Evolutionary conservation across 2,888 invertebrate species (phyloP).

Genomic region (Trichogramma evanescens): DNA sequence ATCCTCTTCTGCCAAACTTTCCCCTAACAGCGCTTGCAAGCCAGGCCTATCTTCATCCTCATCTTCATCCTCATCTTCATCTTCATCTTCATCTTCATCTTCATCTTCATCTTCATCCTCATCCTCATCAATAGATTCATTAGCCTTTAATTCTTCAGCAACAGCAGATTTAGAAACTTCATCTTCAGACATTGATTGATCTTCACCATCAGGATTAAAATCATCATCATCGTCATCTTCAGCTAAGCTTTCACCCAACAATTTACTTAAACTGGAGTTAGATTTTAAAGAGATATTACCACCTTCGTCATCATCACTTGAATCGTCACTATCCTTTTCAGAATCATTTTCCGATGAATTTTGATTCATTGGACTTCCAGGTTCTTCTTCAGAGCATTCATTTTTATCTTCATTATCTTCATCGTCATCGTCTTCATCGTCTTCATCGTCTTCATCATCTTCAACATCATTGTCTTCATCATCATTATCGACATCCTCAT

Average conservation of each 20-base stretch:
- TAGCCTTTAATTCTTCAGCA: background rate
- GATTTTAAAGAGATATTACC: constrained; percentile 13
- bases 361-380: constrained; percentile 20
- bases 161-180: constrained; percentile 15
- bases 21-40: constrained; percentile 27
- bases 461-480: constrained; percentile 10
- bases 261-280: constrained; percentile 26
- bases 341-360: constrained; percentile 14
- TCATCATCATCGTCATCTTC: constrained; percentile 31
- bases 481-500: constrained; percentile 20
- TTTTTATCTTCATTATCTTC: constrained; percentile 21
- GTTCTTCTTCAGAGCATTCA: constrained; percentile 17
- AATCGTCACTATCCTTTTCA: constrained; percentile 25
- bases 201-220: constrained; percentile 24
- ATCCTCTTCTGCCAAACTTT: constrained; percentile 27
- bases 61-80: constrained; percentile 26
- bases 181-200: constrained; percentile 25
- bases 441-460: constrained; percentile 12
- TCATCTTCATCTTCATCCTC: constrained; percentile 9
- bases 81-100: constrained; percentile 18
- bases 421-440: constrained; percentile 8
- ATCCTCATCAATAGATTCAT: constrained; percentile 4
- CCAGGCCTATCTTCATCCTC: constrained; percentile 17
- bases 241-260: constrained; percentile 30
- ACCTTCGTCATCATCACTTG: constrained; percentile 26